phyloP scores from a whole-genome alignment of 2,113 vertebrate genomes.

The Engystomops pustulosus region DNA sequence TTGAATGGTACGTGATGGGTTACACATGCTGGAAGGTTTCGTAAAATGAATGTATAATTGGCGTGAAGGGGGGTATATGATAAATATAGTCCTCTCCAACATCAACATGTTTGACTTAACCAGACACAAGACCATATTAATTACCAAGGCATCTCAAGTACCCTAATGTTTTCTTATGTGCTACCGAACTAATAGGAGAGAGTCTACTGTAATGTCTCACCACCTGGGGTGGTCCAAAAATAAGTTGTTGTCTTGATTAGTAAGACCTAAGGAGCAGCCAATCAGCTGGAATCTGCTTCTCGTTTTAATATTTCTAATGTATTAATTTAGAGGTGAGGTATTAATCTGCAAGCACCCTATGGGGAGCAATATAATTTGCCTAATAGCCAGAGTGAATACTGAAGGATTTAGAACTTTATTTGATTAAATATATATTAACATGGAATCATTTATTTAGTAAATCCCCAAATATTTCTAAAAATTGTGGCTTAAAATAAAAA shows the following conservation, averaged over 20 bases:
- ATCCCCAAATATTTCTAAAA: too few species aligned
- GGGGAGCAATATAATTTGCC: too few species aligned
- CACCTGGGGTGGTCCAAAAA: constrained; percentile 16
- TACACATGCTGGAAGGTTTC: constrained; percentile 31
- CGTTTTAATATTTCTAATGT: neutral
- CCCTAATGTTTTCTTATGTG: constrained; percentile 34
- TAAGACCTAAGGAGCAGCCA: neutral
- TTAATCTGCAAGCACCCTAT: too few species aligned
- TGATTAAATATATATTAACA: too few species aligned
- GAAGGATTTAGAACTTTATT: too few species aligned
- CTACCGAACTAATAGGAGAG: constrained; percentile 6
- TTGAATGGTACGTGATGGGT: constrained; percentile 43
- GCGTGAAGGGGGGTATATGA: constrained; percentile 31
- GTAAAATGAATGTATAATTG: constrained; percentile 41
- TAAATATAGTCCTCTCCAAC: constrained; percentile 49
- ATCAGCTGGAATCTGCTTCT: neutral
- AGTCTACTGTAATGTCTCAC: neutral
- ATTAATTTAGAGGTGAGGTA: too few species aligned
- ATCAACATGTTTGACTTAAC: constrained; percentile 45
- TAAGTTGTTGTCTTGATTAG: neutral
- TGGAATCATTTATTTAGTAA: too few species aligned
- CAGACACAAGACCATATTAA: constrained; percentile 57
- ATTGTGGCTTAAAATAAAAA: too few species aligned
- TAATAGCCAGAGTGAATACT: too few species aligned
- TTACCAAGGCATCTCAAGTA: constrained; percentile 30